Evolutionary conservation across 2,113 vertebrate species (phyloP).

Genomic region (Haliaeetus leucogaster): DNA sequence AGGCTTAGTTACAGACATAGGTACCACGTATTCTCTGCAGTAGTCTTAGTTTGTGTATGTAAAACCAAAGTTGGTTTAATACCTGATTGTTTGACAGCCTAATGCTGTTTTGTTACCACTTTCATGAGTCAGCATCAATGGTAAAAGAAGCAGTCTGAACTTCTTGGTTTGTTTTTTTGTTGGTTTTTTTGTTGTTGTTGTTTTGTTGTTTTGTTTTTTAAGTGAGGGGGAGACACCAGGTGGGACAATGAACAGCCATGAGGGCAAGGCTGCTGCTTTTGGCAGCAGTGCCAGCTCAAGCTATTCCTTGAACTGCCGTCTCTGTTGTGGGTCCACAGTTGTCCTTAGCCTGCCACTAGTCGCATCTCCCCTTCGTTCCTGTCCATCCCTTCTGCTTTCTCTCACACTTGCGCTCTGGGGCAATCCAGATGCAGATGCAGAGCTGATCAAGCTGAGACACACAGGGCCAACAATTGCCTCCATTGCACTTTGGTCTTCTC

Average conservation of each 20-base stretch:
- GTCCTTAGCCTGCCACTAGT: not conserved
- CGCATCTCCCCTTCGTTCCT: accelerated
- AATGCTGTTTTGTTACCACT: not conserved
- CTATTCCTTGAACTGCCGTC: not conserved
- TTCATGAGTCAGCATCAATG: not conserved
- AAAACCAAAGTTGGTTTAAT: not conserved
- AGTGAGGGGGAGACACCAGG: not conserved
- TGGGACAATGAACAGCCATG: not conserved
- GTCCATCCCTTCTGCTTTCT: not conserved
- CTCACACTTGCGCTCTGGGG: not conserved
- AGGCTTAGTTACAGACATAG: not conserved
- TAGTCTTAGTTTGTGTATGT: not conserved
- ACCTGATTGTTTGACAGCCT: not conserved
- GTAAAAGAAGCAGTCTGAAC: not conserved
- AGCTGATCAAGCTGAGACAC: not conserved
- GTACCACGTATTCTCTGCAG: not conserved
- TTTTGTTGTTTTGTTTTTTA: not conserved
- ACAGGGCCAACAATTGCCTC: not conserved
- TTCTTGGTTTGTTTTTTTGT: not conserved
- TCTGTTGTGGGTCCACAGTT: not conserved
- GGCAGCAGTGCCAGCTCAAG: not conserved
- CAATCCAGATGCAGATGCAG: not conserved
- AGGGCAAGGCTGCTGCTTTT: not conserved
- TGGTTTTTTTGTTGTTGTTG: not conserved
- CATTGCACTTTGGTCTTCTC: not conserved